Conservation (phyloP, 2,888 invertebrate genomes). For the Hoplodrina blanda region DNA sequence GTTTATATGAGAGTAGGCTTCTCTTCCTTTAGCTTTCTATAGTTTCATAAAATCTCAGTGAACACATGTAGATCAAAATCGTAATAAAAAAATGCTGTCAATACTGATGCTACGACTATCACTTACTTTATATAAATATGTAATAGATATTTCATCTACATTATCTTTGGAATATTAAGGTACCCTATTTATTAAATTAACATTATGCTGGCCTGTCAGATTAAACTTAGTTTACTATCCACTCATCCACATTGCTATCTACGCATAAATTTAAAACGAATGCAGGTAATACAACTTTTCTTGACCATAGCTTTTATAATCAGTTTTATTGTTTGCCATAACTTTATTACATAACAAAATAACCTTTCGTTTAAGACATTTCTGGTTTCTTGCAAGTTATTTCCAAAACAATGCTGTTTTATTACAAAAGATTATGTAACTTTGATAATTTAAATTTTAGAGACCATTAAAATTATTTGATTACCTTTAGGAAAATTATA, state of each 20-base stretch:
- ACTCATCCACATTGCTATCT: background rate
- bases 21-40: background rate
- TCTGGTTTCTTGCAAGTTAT: conserved; percentile 5
- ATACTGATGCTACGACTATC: background rate
- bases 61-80: background rate
- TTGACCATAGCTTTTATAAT: background rate
- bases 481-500: background rate
- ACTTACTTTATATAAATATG: background rate
- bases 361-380: conserved; percentile 6
- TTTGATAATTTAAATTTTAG: conserved; percentile 2
- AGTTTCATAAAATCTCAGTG: background rate
- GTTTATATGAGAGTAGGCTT: background rate
- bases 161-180: background rate
- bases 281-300: background rate
- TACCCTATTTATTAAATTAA: background rate
- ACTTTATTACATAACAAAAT: conserved; percentile 6
- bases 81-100: background rate
- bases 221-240: background rate
- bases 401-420: conserved; percentile 28
- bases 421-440: conserved; percentile 12
- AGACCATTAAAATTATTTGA: conserved; percentile 5
- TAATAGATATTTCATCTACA: background rate
- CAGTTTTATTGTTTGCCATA: conserved; percentile 14
- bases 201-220: background rate
- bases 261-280: background rate